Evolutionary conservation across 2,113 vertebrate species (phyloP), one percentile per base, ranked within the genome.

Genomic region (Microcebus lehilahytsara): DNA sequence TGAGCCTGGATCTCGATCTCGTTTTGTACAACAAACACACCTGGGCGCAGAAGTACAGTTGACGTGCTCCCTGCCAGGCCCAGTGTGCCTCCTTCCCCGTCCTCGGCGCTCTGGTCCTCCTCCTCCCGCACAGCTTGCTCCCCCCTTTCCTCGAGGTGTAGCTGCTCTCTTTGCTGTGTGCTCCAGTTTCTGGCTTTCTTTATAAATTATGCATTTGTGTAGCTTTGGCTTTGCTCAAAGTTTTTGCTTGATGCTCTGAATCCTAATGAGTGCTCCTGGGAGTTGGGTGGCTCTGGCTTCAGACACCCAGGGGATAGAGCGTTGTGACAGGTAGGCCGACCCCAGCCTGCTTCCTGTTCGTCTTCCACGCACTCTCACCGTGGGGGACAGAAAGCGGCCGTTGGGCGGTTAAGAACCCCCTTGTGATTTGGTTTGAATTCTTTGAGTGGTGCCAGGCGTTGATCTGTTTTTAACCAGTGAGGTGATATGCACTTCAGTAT

Each of bases 131-230:
- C 69, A n/a, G 49, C 64, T 56, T 19, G 60, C 53, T 7, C 53
- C 53, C 23, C 42, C 51, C 11, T 53, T 27, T 37, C 0, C 51
- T 53, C 58, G 1, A 17, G 37, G 16, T 37, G 34, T 37, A 23
- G 5, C 20, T 42, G 2, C 22, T 72, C 78, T 58, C 75, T 93
- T 42, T 62, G 83, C 91, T 95, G 40, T 64, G 12, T 96, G 91
- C 92, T 97, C 95, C 83, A 46, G 14, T 97, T 97, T 95, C 97
- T 64, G 42, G 7, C 84, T 97, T 97, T 83, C 94, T 97, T 91
- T 80, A 95, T 97, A 80, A 98, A 98, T 98, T 60, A 97, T 96
- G 72, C 92, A 96, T 98, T 83, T 89, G 10, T 95, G 67, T 81
- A 56, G 89, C 85, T 96, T 64, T 67, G 7, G 93, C 86, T 92